phyloP scores from a whole-genome alignment of 2,113 vertebrate species.

The Boulengeromyrus knoepffleri region DNA sequence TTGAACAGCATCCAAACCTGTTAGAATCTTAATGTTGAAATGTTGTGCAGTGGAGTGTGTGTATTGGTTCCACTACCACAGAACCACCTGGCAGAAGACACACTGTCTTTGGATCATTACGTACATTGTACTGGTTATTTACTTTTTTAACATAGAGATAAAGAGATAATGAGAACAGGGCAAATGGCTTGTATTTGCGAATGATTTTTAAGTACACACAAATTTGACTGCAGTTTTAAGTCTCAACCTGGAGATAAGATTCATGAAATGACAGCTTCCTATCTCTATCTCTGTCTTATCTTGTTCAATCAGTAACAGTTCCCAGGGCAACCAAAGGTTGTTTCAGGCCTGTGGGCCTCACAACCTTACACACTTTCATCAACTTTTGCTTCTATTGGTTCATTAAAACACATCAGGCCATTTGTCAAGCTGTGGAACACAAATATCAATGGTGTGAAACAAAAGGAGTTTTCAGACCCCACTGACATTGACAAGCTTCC shows the following conservation, averaged over 20 bases:
- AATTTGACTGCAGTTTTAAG: not conserved
- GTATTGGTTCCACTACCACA: not conserved
- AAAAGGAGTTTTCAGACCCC: not conserved
- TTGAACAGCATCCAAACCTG: too few species aligned
- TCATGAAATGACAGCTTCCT: not conserved
- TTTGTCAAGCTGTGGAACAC: not conserved
- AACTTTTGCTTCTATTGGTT: not conserved
- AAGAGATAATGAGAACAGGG: not conserved
- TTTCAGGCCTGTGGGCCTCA: not conserved
- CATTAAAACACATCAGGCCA: not conserved
- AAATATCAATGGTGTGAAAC: not conserved
- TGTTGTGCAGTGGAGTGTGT: not conserved
- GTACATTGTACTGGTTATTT: not conserved
- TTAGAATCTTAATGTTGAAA: not conserved
- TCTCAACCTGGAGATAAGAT: not conserved
- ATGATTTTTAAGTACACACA: not conserved
- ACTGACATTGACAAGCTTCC: not conserved
- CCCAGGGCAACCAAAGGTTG: not conserved
- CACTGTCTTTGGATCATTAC: not conserved
- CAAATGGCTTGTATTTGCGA: not conserved
- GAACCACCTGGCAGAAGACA: not conserved
- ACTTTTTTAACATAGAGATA: not conserved
- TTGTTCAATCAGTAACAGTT: not conserved
- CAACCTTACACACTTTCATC: not conserved
- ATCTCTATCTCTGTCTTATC: not conserved